A percentile compares a stretch with the other conserved stretches of the same genome.
Evolutionary conservation across 2,797 vertebrate species (phyloP).

Genomic region (Sitta carolinensis): DNA sequence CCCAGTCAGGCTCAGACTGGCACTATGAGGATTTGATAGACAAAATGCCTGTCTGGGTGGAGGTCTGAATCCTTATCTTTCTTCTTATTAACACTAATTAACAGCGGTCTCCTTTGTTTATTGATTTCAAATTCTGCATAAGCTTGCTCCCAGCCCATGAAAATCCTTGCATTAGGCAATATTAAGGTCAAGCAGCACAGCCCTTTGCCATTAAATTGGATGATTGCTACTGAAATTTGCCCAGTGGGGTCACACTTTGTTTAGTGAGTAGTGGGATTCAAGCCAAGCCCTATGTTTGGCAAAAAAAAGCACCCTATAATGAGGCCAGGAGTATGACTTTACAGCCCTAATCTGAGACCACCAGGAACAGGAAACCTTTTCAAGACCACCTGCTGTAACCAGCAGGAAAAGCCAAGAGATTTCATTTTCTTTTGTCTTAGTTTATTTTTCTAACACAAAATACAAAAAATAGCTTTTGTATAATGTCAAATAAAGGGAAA

Average conservation of each 20-base stretch:
- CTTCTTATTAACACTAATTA: not conserved
- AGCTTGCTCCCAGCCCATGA: not conserved
- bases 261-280: not conserved
- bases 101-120: not conserved
- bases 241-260: not conserved
- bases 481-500: not conserved
- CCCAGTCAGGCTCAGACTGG: not conserved
- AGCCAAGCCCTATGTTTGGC: slow-evolving; percentile 5
- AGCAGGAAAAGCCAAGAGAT: not conserved
- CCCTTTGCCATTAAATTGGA: not conserved
- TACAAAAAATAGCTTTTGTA: not conserved
- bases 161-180: slow-evolving; percentile 1
- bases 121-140: slow-evolving; percentile 3
- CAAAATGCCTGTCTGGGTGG: not conserved
- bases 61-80: not conserved
- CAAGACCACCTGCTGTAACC: not conserved
- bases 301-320: slow-evolving; percentile 5
- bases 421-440: not conserved
- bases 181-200: not conserved
- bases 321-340: slow-evolving; percentile 18
- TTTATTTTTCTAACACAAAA: not conserved
- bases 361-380: slow-evolving; percentile 13
- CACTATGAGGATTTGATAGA: not conserved
- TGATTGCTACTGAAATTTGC: slow-evolving; percentile 48
- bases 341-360: slow-evolving; percentile 38